Base-by-base conservation (phyloP, 2,797 vertebrate species). In the Falco rusticolus region DNA sequence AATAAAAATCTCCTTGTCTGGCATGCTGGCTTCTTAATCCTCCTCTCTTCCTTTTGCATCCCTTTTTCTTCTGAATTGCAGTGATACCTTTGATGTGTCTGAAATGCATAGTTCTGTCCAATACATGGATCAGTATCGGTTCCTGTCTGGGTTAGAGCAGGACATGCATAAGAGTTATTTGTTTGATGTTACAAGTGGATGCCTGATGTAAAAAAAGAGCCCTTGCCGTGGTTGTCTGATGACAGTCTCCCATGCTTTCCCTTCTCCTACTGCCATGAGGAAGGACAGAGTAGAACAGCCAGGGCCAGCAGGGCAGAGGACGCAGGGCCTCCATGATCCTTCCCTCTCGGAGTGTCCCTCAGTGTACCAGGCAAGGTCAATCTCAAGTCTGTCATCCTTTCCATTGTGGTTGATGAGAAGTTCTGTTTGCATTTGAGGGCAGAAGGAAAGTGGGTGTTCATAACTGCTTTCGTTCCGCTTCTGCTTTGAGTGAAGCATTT, bases 381-480 rank as follows among this genome's bases (percentile, higher is more conserved):
- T 21, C 29, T 77, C 56, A 21, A 16, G 12, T 9, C 90, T n/a
- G 2, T 34, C 71, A 18, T 14, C 8, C 70, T 70, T 39, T 25
- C 22, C 5, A 25, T 4, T 59, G 6, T 53, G 69, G 16, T 21
- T 11, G 25, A 3, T 29, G 65, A 39, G 78, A 37, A n/a, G 50
- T 20, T 33, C 7, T 69, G 6, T 53, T 79, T 70, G 85, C 34
- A 1, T 26, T 3, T 8, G 3, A 28, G 43, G 51, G 70, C 85
- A 89, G 91, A 69, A 82, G 91, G 89, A 28, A 53, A 6, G 91
- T 71, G 87, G 84, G 87, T 81, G 87, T 83, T 91, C 53, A 8
- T 63, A 37, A 77, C 43, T 31, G 53, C 43, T n/a, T 33, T 31
- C 56, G 63, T 81, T 93, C 68, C 51, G 43, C 80, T 83, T 45